These are phyloP conservation scores for Danaus melanippus DNA, from an alignment of 1,140 invertebrate genomes.

Conservation along the genomic window DNA sequence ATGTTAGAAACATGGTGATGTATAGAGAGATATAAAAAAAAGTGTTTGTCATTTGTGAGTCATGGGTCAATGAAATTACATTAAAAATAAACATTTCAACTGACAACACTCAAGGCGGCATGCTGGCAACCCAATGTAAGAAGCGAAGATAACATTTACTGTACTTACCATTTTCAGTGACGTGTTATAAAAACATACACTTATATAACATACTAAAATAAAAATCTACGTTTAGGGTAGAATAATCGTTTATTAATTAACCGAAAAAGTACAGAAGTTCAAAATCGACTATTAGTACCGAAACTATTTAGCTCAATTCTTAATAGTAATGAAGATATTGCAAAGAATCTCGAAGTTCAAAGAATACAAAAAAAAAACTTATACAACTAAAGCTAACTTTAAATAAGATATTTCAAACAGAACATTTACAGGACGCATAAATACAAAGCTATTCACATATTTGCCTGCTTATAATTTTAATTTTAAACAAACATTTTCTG, in stretches of 20 bases:
- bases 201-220: constrained; percentile 25
- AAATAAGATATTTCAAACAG: constrained; percentile 18
- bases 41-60: no score
- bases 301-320: constrained; percentile 9
- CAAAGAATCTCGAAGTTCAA: constrained; percentile 17
- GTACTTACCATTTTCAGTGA: constrained; percentile 22
- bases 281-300: constrained; percentile 8
- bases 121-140: constrained; percentile 42
- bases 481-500: constrained; percentile 16
- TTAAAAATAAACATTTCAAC: no score
- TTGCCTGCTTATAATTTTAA: constrained; percentile 15
- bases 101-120: constrained; percentile 25
- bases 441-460: constrained; percentile 28
- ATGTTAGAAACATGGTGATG: no score
- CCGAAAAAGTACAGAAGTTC: constrained; percentile 34
- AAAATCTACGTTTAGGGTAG: constrained; percentile 39
- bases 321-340: constrained; percentile 14
- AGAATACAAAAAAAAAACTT: constrained; percentile 15
- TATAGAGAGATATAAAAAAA: no score
- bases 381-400: constrained; percentile 14
- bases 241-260: constrained; percentile 51
- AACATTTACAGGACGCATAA: constrained; percentile 22
- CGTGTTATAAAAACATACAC: constrained; percentile 14
- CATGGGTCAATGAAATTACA: no score
- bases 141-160: constrained; percentile 26